Evolutionary conservation across 2,797 vertebrate genomes (phyloP), one percentile per base, ranked within the genome.

Genomic region (Typhlichthys subterraneus): DNA sequence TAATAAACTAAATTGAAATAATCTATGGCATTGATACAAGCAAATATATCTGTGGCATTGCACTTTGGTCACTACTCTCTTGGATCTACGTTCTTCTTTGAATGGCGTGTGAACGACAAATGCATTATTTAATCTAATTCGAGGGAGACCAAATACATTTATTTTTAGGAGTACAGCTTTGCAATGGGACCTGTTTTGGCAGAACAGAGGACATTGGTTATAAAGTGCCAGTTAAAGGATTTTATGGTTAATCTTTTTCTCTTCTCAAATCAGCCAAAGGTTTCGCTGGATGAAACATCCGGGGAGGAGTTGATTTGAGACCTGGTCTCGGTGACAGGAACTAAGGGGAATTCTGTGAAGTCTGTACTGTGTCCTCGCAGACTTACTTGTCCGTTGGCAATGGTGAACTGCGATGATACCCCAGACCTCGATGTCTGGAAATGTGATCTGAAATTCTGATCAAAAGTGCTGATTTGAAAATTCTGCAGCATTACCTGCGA

Each of bases 331-430:
- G 93, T 94, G 90, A 97, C 95, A 91, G 94, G 93, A 84, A 98
- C 96, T 92, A 98, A 92, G 76, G 96, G 94, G 84, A 98, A 99
- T 89, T 99, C 97, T 76, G 97, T 92, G 86, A 99, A 99, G 83
- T 99, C 97, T 86, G 95, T 91, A 93, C 94, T 91, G 78, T 95
- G 96, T 88, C 94, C 95, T 85, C 96, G 93, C 67, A 98, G 92
- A 89, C 93, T 95, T 82, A 95, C 94, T 90, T 99, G 98, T 93
- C 97, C 98, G 72, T 96, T 99, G 92, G 96, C 93, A 91, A 96
- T 93, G 74, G 93, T 94, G 90, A 98, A 99, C 60, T 97, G 96
- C 77, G 97, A 94, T 49, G 96, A 94, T 79, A 96, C 90, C 79
- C 93, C 95, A 81, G 96, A 92, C 88, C 96, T 93, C 1, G 95